Percentiles rank a stretch among this genome's conserved stretches.
These are phyloP conservation scores for Crotalus horridus DNA, from an alignment of 2,113 vertebrate species.

Conservation along the genomic window DNA sequence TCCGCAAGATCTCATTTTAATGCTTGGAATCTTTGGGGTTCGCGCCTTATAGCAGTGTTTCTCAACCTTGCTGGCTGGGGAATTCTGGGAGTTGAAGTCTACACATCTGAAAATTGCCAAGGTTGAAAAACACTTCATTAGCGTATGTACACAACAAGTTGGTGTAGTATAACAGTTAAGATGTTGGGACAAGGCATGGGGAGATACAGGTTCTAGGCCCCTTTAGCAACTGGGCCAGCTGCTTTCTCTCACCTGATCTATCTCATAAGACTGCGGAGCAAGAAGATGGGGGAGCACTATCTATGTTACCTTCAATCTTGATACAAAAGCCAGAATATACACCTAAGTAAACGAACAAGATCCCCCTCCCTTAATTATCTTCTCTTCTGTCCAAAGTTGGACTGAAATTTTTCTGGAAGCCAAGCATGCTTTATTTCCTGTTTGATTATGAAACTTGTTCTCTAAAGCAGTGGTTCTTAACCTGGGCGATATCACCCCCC, in stretches of 20 bases:
- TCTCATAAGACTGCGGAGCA: background rate
- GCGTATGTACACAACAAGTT: background rate
- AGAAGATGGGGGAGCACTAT: background rate
- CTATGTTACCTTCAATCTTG: background rate
- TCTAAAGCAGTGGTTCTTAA: background rate
- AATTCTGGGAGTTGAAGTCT: background rate
- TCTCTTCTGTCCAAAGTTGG: background rate
- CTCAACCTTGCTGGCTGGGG: background rate
- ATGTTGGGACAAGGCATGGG: background rate
- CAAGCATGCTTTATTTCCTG: background rate
- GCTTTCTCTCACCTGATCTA: background rate
- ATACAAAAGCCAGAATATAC: background rate
- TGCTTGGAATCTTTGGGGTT: background rate
- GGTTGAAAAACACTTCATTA: background rate
- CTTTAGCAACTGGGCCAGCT: background rate
- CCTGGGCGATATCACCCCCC: no score
- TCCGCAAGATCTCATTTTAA: background rate
- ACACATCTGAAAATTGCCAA: background rate
- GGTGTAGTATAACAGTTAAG: background rate
- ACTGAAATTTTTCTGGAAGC: background rate
- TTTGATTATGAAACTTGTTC: background rate
- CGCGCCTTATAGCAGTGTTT: background rate
- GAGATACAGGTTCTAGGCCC: background rate
- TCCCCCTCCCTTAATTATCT: background rate
- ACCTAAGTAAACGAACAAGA: background rate